phyloP scores from a whole-genome alignment of 2,888 invertebrate species.

The Chrysomela aeneicollis region DNA sequence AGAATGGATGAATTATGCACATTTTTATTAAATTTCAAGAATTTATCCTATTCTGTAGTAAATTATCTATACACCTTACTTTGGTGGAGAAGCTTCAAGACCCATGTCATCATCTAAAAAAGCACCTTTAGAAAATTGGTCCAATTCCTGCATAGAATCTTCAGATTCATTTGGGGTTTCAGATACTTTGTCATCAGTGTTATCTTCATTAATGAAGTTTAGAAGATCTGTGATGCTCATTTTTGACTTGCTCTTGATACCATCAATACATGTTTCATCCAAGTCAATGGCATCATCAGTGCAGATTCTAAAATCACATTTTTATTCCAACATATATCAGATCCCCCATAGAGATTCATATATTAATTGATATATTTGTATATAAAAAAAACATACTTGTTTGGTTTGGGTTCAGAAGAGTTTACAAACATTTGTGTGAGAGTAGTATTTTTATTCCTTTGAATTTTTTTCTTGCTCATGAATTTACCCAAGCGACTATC shows the following conservation, averaged over 20 bases:
- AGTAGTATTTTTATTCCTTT: slow-evolving; percentile 35
- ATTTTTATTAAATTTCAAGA: no score
- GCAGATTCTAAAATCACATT: slow-evolving; percentile 3
- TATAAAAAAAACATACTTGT: slow-evolving; percentile 10
- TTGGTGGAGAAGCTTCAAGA: slow-evolving; percentile 3
- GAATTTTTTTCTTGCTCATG: slow-evolving; percentile 26
- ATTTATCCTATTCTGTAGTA: no score
- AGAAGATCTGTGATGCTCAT: slow-evolving; percentile 42
- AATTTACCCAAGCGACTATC: slow-evolving; percentile 12
- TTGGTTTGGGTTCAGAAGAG: slow-evolving; percentile 17
- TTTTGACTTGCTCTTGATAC: slow-evolving; percentile 21
- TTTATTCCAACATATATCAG: neutral
- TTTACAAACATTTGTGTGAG: slow-evolving; percentile 44
- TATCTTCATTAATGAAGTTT: slow-evolving; percentile 38
- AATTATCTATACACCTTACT: slow-evolving; percentile 21
- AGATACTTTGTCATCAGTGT: slow-evolving; percentile 15
- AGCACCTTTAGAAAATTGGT: slow-evolving; percentile 39
- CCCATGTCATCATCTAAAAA: slow-evolving; percentile 27
- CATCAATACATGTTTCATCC: slow-evolving; percentile 33
- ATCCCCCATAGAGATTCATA: no score
- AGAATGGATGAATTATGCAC: no score
- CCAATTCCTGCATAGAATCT: slow-evolving; percentile 32
- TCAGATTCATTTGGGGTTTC: slow-evolving; percentile 8
- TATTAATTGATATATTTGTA: neutral
- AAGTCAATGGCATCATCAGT: slow-evolving; percentile 23